phyloP scores from a whole-genome alignment of 2,113 vertebrate species.

The Melanerpes aurifrons region DNA sequence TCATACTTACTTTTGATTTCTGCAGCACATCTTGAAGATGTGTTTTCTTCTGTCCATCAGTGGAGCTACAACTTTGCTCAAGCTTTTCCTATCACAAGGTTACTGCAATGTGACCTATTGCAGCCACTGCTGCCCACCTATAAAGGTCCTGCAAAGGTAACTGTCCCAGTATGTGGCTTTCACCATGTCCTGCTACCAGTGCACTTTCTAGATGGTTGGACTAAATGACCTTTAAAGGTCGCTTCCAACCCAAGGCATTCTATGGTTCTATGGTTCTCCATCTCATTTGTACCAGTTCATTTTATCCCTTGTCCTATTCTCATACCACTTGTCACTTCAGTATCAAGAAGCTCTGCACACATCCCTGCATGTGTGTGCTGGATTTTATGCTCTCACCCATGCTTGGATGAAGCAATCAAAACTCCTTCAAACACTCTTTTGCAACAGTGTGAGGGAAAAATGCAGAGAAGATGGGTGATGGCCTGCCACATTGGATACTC shows the following conservation, averaged over 20 bases:
- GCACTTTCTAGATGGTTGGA: background rate
- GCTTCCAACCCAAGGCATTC: too few relatives aligned
- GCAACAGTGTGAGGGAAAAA: background rate
- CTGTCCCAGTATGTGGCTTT: background rate
- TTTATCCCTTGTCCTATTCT: background rate
- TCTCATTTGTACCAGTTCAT: background rate
- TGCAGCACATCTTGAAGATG: background rate
- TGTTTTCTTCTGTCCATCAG: background rate
- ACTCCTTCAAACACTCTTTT: background rate
- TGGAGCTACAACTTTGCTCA: background rate
- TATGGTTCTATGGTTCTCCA: background rate
- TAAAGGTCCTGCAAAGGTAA: background rate
- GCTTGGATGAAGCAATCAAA: background rate
- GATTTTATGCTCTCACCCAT: background rate
- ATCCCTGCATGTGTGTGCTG: background rate
- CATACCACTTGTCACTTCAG: background rate
- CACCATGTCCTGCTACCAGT: background rate
- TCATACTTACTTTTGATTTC: background rate
- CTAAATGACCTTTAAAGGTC: too few relatives aligned
- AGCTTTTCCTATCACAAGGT: background rate
- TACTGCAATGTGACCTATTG: accelerated
- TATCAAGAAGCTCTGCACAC: background rate
- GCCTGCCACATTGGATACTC: background rate
- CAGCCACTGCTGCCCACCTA: background rate
- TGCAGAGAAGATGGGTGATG: background rate